Evolutionary conservation across 2,113 vertebrate species (phyloP), one percentile per base, ranked within the genome.

Genomic region (Bos javanicus): DNA sequence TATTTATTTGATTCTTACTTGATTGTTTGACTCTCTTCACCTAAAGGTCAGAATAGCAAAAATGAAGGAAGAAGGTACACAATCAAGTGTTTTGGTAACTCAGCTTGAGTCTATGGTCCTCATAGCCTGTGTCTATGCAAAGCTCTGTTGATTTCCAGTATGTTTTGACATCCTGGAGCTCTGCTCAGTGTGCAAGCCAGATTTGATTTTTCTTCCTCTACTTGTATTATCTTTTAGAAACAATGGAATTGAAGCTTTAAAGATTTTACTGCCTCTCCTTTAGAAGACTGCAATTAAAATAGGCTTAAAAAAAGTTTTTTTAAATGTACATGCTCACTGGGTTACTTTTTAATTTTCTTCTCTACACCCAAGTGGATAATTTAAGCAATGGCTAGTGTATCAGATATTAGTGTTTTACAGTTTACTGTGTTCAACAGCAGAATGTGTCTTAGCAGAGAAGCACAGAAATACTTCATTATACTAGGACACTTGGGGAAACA

Each of bases 261-360:
- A 89, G n/a, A 80, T 84, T 96, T 96, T 92, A 91, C 6, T 76
- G 57, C n/a, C 21, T 92, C 26, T 90, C 21, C 50, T 90, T 82
- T 95, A 76, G 67, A 90, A 88, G 82, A 94, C 23, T 74, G 56
- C 95, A 94, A 95, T 86, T 97, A 90, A 95, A 46, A 92, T 82
- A 28, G 12, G 30, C 46, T 91, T 71, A 1, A 85, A 95, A 94
- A 94, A 84, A 85, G 39, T 78, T 83, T 83, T 94, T 59, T 39
- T 2, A 64, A 95, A 95, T 87, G 33, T 13, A 87, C 71, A 95
- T 71, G 71, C 36, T 95, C 74, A 52, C 81, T 64, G 59, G 74
- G 81, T 81, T 95, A 93, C 62, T 90, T 97, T 98, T 92, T 87
- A 95, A 87, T 97, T 97, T 95, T 82, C 30, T 19, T 88, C 56